Base-by-base conservation (phyloP, 2,888 invertebrate species). In the Atrina japonica region DNA sequence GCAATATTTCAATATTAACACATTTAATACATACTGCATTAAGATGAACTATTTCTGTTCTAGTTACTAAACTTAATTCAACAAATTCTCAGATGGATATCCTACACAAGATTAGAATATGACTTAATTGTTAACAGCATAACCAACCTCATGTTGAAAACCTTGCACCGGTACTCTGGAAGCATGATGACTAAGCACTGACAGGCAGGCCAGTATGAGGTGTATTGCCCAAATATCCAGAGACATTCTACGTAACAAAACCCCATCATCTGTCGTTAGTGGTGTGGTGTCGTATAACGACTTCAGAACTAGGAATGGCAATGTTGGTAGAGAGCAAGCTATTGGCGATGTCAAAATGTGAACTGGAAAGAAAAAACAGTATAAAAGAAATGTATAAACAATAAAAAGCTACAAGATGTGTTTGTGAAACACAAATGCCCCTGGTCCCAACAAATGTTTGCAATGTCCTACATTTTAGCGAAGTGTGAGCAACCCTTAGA, bases 201-300 rank as follows among this genome's bases (percentile, higher is more conserved):
- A 95, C 66, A 98, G 92, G 86, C 97, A 97, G 63, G 95, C 95
- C 47, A 98, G 93, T 82, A 97, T 93, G 63, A 97, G 93, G 82
- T 96, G 94, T 83, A 96, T 94, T 41, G 96, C 96, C 27, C 97
- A 97, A 41, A 95, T 94, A 83, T 95, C 94, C 80, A 97, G 93
- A 81, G 96, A 94, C 87, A 95, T 94, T 18, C 94, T 92, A 9
- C 97, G 92, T 78, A 97, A 90, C 70, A 95, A 89, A 61, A 94
- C 93, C 2, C 95, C 96, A 84, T 95, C 95, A 82, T 95, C 95
- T 0, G 94, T 94, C 45, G 94, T 94, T 40, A 94, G 92, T 0
- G 95, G 94, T 2, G 94, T 94, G 58, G 94, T 93, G 89, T 96
- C 95, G 83, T 96, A 93, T 81, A 97, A 91, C 63, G 94, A 81